These are phyloP conservation scores for Rhinoderma darwinii DNA, from an alignment of 2,113 vertebrate species.

Conservation along the genomic window DNA sequence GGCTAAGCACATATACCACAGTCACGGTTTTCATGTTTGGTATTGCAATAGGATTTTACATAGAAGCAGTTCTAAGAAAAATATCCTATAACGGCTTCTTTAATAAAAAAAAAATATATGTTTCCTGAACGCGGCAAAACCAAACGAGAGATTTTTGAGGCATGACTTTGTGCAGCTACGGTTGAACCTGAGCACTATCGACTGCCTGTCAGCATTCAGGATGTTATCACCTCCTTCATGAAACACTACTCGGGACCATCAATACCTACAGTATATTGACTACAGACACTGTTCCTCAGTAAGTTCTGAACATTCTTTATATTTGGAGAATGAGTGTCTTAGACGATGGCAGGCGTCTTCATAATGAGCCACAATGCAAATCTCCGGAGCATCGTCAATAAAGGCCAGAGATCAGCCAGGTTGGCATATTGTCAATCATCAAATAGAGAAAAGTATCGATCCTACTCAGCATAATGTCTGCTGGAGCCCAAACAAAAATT, in stretches of 20 bases:
- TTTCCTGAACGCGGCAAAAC: background rate
- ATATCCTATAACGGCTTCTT: background rate
- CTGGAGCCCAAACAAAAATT: no score
- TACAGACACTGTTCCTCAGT: background rate
- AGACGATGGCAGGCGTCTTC: background rate
- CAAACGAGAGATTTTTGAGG: background rate
- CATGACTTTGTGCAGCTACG: background rate
- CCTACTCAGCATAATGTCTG: background rate
- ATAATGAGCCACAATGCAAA: slow-evolving; percentile 1
- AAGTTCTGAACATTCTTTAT: background rate
- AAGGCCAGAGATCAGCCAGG: slow-evolving; percentile 4
- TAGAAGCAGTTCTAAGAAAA: background rate
- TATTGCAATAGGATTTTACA: background rate
- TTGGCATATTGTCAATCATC: slow-evolving; percentile 9
- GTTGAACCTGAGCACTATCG: background rate
- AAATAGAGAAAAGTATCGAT: background rate
- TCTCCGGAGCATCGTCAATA: slow-evolving; percentile 25
- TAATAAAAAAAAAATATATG: background rate
- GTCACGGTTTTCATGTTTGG: background rate
- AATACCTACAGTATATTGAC: background rate
- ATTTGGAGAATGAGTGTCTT: background rate
- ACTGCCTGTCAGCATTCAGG: no score
- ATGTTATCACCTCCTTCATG: background rate
- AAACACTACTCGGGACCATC: background rate
- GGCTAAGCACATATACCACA: background rate